These are phyloP conservation scores for Cerastis rubricosa DNA, from an alignment of 2,888 invertebrate species.

Conservation along the genomic window DNA sequence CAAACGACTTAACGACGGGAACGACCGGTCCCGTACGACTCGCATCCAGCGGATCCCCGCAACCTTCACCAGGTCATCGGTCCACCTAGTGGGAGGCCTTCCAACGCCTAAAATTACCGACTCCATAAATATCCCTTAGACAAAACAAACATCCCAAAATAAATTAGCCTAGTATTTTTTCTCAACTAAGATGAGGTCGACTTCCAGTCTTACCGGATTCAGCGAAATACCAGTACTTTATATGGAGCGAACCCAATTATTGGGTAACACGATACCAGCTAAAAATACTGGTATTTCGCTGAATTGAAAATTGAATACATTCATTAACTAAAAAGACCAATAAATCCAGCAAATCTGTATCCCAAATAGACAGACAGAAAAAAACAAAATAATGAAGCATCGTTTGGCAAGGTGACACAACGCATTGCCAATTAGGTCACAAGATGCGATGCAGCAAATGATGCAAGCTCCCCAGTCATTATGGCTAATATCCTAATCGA, in stretches of 20 bases:
- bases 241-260: background rate
- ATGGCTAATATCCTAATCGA: slow-evolving; percentile 58
- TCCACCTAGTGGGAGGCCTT: no score
- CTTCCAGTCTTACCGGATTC: background rate
- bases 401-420: slow-evolving; percentile 56
- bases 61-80: no score
- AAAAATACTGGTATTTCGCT: background rate
- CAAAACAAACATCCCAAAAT: background rate
- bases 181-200: background rate
- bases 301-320: background rate
- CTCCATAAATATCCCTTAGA: background rate
- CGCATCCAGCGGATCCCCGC: no score
- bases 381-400: slow-evolving; percentile 41
- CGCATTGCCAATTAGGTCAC: slow-evolving; percentile 61
- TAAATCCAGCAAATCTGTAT: slow-evolving; percentile 6
- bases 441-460: slow-evolving; percentile 49
- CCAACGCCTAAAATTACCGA: no score
- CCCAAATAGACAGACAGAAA: background rate
- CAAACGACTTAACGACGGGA: no score
- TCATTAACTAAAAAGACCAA: background rate
- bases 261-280: background rate
- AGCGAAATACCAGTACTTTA: background rate
- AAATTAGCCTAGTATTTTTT: background rate
- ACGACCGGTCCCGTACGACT: no score
- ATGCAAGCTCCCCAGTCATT: slow-evolving; percentile 59